Conservation (phyloP, 2,113 vertebrate species). For the Sterna hirundo region DNA sequence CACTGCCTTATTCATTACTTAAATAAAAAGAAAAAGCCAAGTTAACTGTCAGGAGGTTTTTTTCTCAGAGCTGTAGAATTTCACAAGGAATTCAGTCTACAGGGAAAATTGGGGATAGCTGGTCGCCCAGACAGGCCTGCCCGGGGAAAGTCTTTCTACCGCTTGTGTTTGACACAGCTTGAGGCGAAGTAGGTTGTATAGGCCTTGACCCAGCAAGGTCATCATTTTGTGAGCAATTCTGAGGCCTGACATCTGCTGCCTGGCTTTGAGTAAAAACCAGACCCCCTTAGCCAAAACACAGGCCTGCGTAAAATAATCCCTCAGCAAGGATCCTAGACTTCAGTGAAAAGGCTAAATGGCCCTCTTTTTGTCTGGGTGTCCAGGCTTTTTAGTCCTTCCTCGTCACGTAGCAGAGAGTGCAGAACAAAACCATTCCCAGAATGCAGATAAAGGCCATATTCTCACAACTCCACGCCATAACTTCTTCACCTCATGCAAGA, state of each 20-base stretch:
- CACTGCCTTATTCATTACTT: constrained; percentile 61
- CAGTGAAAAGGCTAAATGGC: constrained; percentile 74
- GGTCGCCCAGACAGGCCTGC: constrained; percentile 66
- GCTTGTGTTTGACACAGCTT: constrained; percentile 74
- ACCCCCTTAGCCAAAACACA: constrained; percentile 75
- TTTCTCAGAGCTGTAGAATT: constrained; percentile 66
- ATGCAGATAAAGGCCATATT: constrained; percentile 66
- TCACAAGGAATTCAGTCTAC: constrained; percentile 70
- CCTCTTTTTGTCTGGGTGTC: constrained; percentile 69
- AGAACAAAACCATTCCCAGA: constrained; percentile 67
- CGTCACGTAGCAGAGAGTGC: constrained; percentile 29
- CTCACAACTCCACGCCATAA: constrained; percentile 47
- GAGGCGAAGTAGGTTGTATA: constrained; percentile 70
- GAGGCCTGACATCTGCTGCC: constrained; percentile 81
- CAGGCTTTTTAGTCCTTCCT: constrained; percentile 66
- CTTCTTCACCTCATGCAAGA: constrained; percentile 47
- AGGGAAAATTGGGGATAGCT: constrained; percentile 55
- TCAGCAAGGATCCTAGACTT: constrained; percentile 77
- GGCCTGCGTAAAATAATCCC: constrained; percentile 76
- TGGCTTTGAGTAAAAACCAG: constrained; percentile 73
- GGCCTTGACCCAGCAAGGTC: constrained; percentile 78
- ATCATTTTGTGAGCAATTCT: constrained; percentile 76
- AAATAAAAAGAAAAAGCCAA: constrained; percentile 64
- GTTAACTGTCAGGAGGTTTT: constrained; percentile 63
- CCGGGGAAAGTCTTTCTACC: constrained; percentile 68